A percentile compares a stretch with the other conserved stretches of the same genome.
Conservation (phyloP, 2,797 vertebrate species). For the Clarias fuscus region DNA sequence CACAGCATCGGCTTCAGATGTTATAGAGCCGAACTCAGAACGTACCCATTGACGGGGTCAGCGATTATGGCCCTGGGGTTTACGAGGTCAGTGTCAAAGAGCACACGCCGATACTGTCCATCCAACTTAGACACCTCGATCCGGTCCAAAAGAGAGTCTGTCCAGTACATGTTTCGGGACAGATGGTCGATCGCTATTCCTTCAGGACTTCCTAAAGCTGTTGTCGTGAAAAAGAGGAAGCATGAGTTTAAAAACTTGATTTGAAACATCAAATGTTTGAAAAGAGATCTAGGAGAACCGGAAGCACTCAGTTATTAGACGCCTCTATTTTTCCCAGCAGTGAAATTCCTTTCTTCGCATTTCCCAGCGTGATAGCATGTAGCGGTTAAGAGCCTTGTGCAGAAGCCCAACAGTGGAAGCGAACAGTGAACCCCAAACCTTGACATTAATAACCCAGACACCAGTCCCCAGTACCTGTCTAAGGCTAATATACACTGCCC, state of each 20-base stretch:
- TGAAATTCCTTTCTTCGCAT: background rate
- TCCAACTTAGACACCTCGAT: slow-evolving; percentile 89
- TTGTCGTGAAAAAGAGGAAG: slow-evolving; percentile 5
- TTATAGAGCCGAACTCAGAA: background rate
- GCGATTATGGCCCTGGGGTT: slow-evolving; percentile 86
- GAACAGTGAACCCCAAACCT: background rate
- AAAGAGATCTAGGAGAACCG: background rate
- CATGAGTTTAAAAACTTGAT: background rate
- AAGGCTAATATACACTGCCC: background rate
- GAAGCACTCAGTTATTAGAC: background rate
- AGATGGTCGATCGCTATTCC: slow-evolving; percentile 88
- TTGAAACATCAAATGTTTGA: background rate
- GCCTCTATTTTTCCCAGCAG: too few relatives aligned
- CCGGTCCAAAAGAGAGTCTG: slow-evolving; percentile 85
- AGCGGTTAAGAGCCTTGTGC: background rate
- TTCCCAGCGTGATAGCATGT: background rate
- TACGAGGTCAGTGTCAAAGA: slow-evolving; percentile 84
- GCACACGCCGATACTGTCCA: slow-evolving; percentile 82
- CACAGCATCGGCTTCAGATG: background rate
- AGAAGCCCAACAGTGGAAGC: background rate
- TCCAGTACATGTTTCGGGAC: slow-evolving; percentile 92
- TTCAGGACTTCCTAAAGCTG: slow-evolving; percentile 90
- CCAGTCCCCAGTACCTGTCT: background rate
- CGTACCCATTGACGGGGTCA: slow-evolving; percentile 82
- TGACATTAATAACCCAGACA: background rate